Evolutionary conservation across 2,888 invertebrate genomes (phyloP).

Genomic region (Byasa hedistus): DNA sequence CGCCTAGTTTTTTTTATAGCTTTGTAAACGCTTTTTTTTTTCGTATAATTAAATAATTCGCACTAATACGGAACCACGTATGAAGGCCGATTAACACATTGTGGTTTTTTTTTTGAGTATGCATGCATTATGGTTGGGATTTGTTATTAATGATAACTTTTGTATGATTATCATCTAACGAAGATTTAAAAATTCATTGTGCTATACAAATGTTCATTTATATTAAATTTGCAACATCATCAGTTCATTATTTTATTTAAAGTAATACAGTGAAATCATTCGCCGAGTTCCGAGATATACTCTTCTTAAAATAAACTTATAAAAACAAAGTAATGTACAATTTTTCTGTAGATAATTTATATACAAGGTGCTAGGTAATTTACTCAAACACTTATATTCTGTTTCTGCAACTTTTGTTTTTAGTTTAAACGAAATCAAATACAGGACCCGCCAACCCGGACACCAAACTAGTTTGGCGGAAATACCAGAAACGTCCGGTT

Average conservation of each 20-base stretch:
- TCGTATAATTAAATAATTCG: not conserved
- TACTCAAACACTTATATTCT: too few species aligned
- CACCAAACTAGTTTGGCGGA: conserved; percentile 49
- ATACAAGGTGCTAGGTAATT: too few species aligned
- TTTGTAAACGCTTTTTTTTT: not conserved
- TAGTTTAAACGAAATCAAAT: conserved; percentile 13
- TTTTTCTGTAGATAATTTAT: too few species aligned
- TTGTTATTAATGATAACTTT: conserved; percentile 1
- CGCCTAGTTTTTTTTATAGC: not conserved
- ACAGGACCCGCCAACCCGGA: conserved; percentile 38
- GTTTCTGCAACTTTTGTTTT: not conserved
- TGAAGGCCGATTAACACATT: conserved; percentile 8
- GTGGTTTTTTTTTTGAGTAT: not conserved
- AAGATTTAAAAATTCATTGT: not conserved
- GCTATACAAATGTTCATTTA: not conserved
- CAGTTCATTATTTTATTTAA: not conserved
- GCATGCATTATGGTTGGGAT: not conserved
- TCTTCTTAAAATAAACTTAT: too few species aligned
- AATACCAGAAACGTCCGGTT: conserved; percentile 42
- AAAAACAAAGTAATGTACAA: too few species aligned
- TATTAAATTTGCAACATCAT: not conserved
- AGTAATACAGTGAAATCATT: too few species aligned
- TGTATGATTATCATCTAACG: not conserved
- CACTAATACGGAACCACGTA: conserved; percentile 2
- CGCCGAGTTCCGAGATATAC: too few species aligned